Evolutionary conservation across 2,797 vertebrate species (phyloP).

Genomic region (Poeciliopsis paucimaculata): DNA sequence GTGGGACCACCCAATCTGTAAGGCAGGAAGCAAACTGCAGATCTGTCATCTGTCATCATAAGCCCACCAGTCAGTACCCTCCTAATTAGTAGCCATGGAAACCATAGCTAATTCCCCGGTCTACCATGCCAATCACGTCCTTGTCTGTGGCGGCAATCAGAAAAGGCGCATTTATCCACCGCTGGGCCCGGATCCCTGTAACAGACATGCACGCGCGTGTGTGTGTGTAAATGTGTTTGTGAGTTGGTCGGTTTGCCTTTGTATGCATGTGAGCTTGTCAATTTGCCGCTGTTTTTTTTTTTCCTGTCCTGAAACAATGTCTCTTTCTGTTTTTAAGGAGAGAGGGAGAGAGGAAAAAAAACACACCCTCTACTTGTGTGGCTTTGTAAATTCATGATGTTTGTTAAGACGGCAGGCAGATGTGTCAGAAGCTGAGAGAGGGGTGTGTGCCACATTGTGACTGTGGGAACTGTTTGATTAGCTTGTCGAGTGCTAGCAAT

Average conservation of each 20-base stretch:
- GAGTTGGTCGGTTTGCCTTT: constrained; percentile 31
- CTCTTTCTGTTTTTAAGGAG: constrained; percentile 37
- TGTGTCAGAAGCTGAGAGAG: constrained; percentile 60
- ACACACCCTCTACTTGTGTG: constrained; percentile 34
- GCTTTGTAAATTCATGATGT: constrained; percentile 59
- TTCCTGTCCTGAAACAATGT: constrained; percentile 51
- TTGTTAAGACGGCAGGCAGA: constrained; percentile 67
- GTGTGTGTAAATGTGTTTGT: constrained; percentile 38
- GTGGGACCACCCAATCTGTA: constrained; percentile 65
- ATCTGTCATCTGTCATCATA: constrained; percentile 78
- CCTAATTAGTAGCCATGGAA: constrained; percentile 81
- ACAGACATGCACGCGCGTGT: constrained; percentile 54
- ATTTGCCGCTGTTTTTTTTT: constrained; percentile 36
- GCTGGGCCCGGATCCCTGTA: constrained; percentile 66
- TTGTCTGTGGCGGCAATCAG: constrained; percentile 72
- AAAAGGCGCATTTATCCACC: constrained; percentile 76
- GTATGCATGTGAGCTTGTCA: constrained; percentile 45
- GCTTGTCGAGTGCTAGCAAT: constrained; percentile 69
- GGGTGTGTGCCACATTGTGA: constrained; percentile 69
- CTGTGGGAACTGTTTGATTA: constrained; percentile 73
- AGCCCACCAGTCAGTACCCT: constrained; percentile 75
- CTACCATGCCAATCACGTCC: constrained; percentile 78
- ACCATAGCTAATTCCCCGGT: constrained; percentile 74
- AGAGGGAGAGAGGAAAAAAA: background rate
- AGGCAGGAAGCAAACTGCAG: constrained; percentile 71